Evolutionary conservation across 2,888 invertebrate species (phyloP), one percentile per base, ranked within the genome.

Genomic region (Lordiphosa fenestrarum): DNA sequence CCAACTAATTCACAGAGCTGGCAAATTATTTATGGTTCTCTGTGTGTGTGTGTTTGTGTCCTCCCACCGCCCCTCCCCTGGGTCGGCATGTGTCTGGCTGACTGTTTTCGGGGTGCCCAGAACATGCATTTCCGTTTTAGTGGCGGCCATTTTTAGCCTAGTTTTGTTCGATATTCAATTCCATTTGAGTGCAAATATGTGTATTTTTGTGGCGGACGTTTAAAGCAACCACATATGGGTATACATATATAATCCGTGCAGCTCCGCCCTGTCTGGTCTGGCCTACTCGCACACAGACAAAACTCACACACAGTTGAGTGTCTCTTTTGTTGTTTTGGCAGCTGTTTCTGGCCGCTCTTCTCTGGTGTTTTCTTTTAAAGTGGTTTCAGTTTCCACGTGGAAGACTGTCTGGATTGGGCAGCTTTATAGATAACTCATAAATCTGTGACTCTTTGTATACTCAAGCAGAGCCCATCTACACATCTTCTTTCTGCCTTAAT

Each of bases 111-210:
- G 30, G 30, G 30, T 30, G 30, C 33, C 25, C 7, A 13, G 25
- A 38, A 30, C 39, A 36, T 53, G 55, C 67, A 60, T 52, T 60
- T 66, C 67, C 55, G 61, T 48, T 60, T 36, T 35, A 39, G 36
- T 30, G 33, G 54, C 49, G 52, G 49, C 49, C 49, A 53, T 52
- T 55, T 52, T 66, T 66, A 19, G 54, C 46, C 54, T 37, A 46
- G 57, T 33, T 47, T 44, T 57, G 15, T 35, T 38, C 41, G 57
- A 67, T 73, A 83, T 80, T 67, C 81, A 73, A 80, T 78, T 84
- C 57, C 66, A 67, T 81, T 84, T 73, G 77, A 80, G 84, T 80
- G 84, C 84, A 81, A 77, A 77, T 77, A 75, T 83, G 73, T 77
- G 83, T 83, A 33, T 52, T 44, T 52, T 19, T 37, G 36, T 23